Evolutionary conservation across 2,888 invertebrate genomes (phyloP), one percentile per base, ranked within the genome.

Genomic region (Drosophila paramelanica): DNA sequence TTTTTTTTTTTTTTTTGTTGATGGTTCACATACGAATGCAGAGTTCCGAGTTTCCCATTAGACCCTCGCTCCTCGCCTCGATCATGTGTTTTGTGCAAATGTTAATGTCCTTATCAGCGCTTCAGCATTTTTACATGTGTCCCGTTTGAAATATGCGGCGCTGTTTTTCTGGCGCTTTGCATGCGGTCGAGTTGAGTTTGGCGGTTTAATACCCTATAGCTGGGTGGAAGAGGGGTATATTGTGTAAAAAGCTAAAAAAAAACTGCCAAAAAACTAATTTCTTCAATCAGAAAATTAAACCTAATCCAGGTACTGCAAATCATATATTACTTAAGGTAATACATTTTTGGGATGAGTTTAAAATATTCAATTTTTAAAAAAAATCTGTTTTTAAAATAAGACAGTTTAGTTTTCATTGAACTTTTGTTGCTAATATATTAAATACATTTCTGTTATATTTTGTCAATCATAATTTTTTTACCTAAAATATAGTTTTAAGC

Each of bases 61-160:
- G 33, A n/a, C 20, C 50, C 3, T 13, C 31, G 2, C 38, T 23
- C 27, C 17, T 25, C 42, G 31, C 10, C 5, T 52, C 51, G 23
- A 20, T 43, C 49, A 51, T 55, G 74, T 71, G 69, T 65, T 65
- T 79, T 74, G 85, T 82, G 73, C 74, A 89, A 85, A 88, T 85
- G 89, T 85, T 85, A 85, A 89, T 85, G 88, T 85, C 86, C 84
- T 85, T 85, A 85, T 85, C 84, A 89, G 88, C 80, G 84, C 86
- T 85, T 86, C 82, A 84, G 82, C 75, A 84, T 84, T 84, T 84
- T 84, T 88, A 84, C 83, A 84, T 84, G 89, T 84, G 83, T 84
- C 83, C 83, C 82, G 66, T 81, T 84, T 84, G 83, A 84, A 84
- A 84, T 84, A 84, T 89, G 82, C 81, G 89, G 75, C 83, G 69